A percentile compares a stretch with the other conserved stretches of the same genome.
Evolutionary conservation across 1,140 invertebrate genomes (phyloP).

Genomic region (Sycobia sp.): DNA sequence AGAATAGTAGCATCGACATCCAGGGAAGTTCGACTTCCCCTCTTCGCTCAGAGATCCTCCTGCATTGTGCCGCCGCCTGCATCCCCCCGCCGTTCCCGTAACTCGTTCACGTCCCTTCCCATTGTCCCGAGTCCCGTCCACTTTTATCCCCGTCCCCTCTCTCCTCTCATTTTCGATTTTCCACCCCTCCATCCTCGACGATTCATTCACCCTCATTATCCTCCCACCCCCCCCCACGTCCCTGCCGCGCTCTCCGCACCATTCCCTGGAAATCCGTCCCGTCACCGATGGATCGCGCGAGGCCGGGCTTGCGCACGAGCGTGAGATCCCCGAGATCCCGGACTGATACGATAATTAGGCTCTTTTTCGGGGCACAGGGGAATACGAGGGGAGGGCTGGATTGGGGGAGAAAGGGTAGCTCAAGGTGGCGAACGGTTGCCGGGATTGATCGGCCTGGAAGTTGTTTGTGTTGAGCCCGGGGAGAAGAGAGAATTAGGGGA

Average conservation of each 20-base stretch:
- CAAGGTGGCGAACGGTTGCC: background rate
- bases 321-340: slow-evolving; percentile 23
- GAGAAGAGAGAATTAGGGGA: too few relatives aligned
- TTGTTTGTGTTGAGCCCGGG: too few relatives aligned
- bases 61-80: too few relatives aligned
- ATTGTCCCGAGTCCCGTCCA: too few relatives aligned
- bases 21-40: too few relatives aligned
- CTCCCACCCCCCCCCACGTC: background rate
- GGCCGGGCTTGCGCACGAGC: slow-evolving; percentile 5
- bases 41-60: too few relatives aligned
- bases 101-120: too few relatives aligned
- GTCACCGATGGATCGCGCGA: too few relatives aligned
- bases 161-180: slow-evolving; percentile 23
- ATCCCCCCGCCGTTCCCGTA: too few relatives aligned
- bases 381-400: too few relatives aligned
- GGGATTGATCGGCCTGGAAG: too few relatives aligned
- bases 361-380: background rate
- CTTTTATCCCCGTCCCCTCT: background rate
- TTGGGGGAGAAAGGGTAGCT: background rate
- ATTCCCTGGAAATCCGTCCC: slow-evolving; percentile 7
- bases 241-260: background rate
- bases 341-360: slow-evolving; percentile 33
- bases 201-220: background rate
- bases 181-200: background rate
- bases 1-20: too few relatives aligned